These are phyloP conservation scores for Lethenteron reissneri DNA, from an alignment of 2,113 vertebrate species.

Conservation along the genomic window DNA sequence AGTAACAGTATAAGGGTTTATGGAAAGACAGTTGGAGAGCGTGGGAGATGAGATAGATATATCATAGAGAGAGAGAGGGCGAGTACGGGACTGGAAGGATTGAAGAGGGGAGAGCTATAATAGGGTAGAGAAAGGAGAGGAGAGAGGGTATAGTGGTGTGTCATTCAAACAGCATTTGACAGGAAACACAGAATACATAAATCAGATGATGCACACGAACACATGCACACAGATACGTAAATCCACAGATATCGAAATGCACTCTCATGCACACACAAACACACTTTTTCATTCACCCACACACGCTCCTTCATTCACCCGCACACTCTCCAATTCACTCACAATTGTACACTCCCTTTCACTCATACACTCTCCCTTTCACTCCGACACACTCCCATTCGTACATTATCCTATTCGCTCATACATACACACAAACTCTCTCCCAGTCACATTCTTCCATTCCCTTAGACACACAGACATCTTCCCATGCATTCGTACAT, in stretches of 20 bases:
- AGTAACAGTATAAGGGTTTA: too few species aligned
- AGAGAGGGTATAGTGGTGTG: too few species aligned
- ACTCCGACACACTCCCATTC: not conserved
- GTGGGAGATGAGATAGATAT: too few species aligned
- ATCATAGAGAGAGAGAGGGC: too few species aligned
- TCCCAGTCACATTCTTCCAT: conserved; percentile 2
- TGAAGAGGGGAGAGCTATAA: too few species aligned
- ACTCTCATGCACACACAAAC: conserved; percentile 1
- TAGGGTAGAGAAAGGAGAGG: too few species aligned
- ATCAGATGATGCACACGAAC: not conserved
- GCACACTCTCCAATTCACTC: not conserved
- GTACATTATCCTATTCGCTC: not conserved
- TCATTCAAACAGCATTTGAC: too few species aligned
- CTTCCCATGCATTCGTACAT: not conserved
- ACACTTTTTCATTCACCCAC: conserved; percentile 7
- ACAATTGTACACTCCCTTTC: not conserved
- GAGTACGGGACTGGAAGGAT: too few species aligned
- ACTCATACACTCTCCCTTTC: conserved; percentile 1
- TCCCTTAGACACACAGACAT: not conserved
- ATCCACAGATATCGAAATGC: conserved; percentile 4
- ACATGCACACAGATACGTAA: not conserved
- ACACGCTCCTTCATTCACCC: not conserved
- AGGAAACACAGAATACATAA: too few species aligned
- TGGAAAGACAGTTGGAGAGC: too few species aligned
- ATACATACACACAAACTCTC: conserved; percentile 8